Conservation (phyloP, 2,888 invertebrate species). For the Cheilosia vernalis region DNA sequence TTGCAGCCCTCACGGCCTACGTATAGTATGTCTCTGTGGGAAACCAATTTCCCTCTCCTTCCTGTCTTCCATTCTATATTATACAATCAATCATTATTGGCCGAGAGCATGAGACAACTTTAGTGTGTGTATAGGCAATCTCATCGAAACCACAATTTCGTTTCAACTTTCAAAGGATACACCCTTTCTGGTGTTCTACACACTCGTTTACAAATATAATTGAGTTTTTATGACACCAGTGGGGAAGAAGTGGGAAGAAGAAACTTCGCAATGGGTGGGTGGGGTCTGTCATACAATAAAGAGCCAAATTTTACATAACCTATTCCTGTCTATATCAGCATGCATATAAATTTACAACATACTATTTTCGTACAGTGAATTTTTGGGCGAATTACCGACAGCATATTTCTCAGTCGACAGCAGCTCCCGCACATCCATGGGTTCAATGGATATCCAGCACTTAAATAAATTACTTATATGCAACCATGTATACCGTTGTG, state of each 20-base stretch:
- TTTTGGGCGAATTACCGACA: too few species aligned
- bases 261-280: too few species aligned
- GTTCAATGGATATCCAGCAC: constrained; percentile 1
- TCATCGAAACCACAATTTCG: constrained; percentile 46
- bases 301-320: too few species aligned
- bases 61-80: not conserved
- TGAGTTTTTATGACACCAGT: constrained; percentile 13
- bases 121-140: constrained; percentile 12
- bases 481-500: not conserved
- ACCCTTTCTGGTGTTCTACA: constrained; percentile 8
- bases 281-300: too few species aligned
- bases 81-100: constrained; percentile 61
- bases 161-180: constrained; percentile 5
- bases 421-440: not conserved
- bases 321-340: too few species aligned
- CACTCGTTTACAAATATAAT: constrained; percentile 10
- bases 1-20: constrained; percentile 19
- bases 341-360: too few species aligned
- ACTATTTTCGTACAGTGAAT: too few species aligned
- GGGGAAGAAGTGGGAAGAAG: not conserved
- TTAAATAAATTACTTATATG: constrained; percentile 29
- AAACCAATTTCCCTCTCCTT: constrained; percentile 50
- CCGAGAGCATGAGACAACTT: constrained; percentile 33
- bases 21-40: not conserved
- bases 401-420: not conserved